Conservation (phyloP, 2,113 vertebrate genomes). For the Candoia aspera region DNA sequence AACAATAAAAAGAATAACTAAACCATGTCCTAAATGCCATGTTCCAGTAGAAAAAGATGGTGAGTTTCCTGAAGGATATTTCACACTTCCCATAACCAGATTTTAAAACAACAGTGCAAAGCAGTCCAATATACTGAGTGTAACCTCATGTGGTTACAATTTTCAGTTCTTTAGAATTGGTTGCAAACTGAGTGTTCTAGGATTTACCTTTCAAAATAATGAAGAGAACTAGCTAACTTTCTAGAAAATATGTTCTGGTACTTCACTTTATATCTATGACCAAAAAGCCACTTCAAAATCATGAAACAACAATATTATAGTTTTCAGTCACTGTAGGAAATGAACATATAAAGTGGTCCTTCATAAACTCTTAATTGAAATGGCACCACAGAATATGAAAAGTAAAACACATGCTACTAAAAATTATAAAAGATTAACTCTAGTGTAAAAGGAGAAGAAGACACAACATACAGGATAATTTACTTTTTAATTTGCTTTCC, state of each 20-base stretch:
- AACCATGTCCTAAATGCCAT: constrained; percentile 84
- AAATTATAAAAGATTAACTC: not conserved
- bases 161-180: not conserved
- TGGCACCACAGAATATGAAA: not conserved
- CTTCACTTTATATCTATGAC: not conserved
- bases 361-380: not conserved
- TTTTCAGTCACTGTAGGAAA: not conserved
- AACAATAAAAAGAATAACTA: constrained; percentile 84
- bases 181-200: not conserved
- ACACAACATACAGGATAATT: not conserved
- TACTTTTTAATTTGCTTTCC: not conserved
- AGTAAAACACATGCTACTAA: not conserved
- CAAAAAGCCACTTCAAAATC: not conserved
- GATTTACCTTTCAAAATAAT: not conserved
- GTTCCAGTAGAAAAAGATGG: constrained; percentile 88
- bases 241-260: not conserved
- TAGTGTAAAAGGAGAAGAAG: not conserved
- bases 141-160: not conserved
- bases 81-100: not conserved
- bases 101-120: constrained; percentile 16
- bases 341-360: not conserved
- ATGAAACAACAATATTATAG: not conserved
- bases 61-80: constrained; percentile 48
- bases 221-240: not conserved
- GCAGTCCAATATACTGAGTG: not conserved